Percentiles rank a stretch among this genome's conserved stretches.
These are phyloP conservation scores for Ormyrus rosae DNA, from an alignment of 2,888 invertebrate species.

Conservation along the genomic window DNA sequence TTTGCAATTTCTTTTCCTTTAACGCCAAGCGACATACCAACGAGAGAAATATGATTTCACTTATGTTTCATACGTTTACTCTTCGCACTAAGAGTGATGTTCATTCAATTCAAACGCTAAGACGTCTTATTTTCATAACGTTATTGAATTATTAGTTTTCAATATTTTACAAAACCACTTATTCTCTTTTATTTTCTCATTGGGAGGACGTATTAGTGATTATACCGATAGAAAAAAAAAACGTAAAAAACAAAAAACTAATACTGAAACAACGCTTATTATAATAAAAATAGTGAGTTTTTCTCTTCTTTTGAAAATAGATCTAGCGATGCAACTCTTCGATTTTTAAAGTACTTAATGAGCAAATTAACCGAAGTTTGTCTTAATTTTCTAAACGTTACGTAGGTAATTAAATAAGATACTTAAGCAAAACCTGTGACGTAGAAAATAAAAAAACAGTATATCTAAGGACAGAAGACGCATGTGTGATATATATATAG, in stretches of 20 bases:
- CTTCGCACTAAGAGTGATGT: not conserved
- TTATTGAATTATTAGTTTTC: conserved; percentile 15
- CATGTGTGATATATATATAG: conserved; percentile 21
- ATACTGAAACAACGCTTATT: conserved; percentile 24
- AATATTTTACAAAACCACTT: conserved; percentile 22
- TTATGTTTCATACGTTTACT: conserved; percentile 9
- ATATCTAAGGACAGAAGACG: conserved; percentile 29
- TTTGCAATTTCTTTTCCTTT: not conserved
- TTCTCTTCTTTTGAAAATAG: conserved; percentile 12
- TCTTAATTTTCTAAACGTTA: conserved; percentile 4
- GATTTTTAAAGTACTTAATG: conserved; percentile 34
- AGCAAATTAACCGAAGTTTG: conserved; percentile 13
- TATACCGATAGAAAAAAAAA: conserved; percentile 18
- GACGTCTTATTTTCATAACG: conserved; percentile 1
- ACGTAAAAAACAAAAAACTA: conserved; percentile 14
- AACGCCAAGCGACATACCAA: not conserved
- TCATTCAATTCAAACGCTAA: conserved; percentile 2
- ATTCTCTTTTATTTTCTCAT: conserved; percentile 3
- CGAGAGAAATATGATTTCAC: not conserved
- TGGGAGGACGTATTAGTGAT: conserved; percentile 9
- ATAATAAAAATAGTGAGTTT: conserved; percentile 22
- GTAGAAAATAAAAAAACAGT: conserved; percentile 46
- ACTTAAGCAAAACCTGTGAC: conserved; percentile 13
- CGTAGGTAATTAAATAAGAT: conserved; percentile 11
- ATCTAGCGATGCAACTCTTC: conserved; percentile 12